A percentile compares a stretch with the other conserved stretches of the same genome.
Conservation (phyloP, 2,888 invertebrate genomes). For the Disparrhopalites patrizii region DNA sequence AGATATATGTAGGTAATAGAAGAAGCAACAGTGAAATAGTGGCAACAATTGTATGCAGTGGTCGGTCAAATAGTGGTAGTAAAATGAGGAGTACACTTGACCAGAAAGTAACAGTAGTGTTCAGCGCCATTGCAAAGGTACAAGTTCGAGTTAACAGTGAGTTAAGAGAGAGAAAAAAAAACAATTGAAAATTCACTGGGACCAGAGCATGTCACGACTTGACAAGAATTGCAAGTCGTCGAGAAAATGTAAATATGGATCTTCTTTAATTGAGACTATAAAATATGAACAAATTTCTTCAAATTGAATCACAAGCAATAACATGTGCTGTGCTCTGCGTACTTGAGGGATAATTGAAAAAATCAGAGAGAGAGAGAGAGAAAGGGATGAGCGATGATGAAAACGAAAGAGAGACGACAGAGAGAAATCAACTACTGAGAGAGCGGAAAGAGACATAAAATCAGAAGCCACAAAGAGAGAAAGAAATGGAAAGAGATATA, state of each 20-base stretch:
- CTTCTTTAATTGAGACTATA: constrained; percentile 18
- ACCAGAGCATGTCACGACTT: constrained; percentile 11
- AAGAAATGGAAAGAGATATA: too few relatives aligned
- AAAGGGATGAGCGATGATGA: not conserved
- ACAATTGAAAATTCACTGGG: not conserved
- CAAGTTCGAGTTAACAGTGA: too few relatives aligned
- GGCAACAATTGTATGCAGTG: too few relatives aligned
- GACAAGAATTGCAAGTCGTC: not conserved
- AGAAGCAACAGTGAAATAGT: too few relatives aligned
- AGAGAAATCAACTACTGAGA: too few relatives aligned
- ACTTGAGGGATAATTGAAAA: not conserved
- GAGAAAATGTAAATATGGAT: constrained; percentile 15
- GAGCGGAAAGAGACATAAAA: too few relatives aligned
- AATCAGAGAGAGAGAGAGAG: not conserved
- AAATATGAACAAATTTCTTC: constrained; percentile 11
- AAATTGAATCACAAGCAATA: constrained; percentile 16
- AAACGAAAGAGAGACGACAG: too few relatives aligned
- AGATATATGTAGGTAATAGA: too few relatives aligned
- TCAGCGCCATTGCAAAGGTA: too few relatives aligned
- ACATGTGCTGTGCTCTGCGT: not conserved
- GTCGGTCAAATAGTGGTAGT: too few relatives aligned
- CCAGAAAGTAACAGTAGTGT: not conserved
- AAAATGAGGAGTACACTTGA: not conserved
- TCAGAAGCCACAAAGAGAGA: too few relatives aligned
- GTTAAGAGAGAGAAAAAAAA: not conserved